phyloP scores from a whole-genome alignment of 35 echinoderm and acorn worm genomes.

The Apostichopus californicus region DNA sequence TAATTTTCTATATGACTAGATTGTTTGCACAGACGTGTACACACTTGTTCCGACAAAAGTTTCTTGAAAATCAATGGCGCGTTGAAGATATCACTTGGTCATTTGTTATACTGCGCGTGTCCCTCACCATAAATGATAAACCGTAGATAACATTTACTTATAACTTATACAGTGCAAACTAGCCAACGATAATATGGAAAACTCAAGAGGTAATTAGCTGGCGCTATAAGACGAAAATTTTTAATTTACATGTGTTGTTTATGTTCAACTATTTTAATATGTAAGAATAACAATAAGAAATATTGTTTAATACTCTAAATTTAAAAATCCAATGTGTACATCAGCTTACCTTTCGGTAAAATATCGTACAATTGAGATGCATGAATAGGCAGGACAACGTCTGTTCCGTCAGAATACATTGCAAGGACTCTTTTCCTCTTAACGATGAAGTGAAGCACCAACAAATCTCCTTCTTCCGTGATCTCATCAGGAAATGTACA shows the following conservation, averaged over 20 bases:
- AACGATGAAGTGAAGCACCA: conserved; percentile 14
- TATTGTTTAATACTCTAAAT: background rate
- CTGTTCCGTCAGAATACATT: background rate
- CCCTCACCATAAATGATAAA: too few species aligned
- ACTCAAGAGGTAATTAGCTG: background rate
- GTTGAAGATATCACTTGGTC: too few species aligned
- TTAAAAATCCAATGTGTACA: background rate
- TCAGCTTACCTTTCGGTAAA: conserved; percentile 1
- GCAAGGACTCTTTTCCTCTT: background rate
- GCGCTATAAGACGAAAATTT: background rate
- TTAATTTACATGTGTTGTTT: background rate
- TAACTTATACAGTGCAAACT: too few species aligned
- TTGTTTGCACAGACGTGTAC: too few species aligned
- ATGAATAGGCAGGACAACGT: conserved; percentile 3
- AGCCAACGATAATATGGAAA: too few species aligned
- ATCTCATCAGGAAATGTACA: background rate
- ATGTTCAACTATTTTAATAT: background rate
- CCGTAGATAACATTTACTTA: too few species aligned
- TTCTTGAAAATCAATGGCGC: too few species aligned
- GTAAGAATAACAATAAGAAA: background rate
- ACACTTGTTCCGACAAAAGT: too few species aligned
- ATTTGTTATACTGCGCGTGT: too few species aligned
- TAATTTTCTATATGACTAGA: too few species aligned
- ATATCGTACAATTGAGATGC: conserved; percentile 21
- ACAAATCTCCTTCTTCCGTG: background rate